Evolutionary conservation across 2,888 invertebrate genomes (phyloP), one percentile per base, ranked within the genome.

Genomic region (Macaria notata): DNA sequence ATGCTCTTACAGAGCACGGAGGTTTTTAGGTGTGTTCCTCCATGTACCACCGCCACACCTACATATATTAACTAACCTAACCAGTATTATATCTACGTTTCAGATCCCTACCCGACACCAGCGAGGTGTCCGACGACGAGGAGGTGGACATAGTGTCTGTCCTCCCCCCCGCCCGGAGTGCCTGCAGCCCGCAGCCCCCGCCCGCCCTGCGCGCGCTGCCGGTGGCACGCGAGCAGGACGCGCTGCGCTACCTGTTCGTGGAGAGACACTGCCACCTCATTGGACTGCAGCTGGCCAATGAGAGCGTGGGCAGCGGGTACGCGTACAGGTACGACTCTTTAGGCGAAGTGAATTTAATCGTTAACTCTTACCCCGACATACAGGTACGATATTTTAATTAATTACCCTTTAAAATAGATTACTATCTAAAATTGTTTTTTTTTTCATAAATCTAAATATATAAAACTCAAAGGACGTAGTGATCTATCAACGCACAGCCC

Each of bases 251-350:
- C 63, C 5, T 86, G 68, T 92, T 69, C 56, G 63, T 92, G 4
- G 91, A 92, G 69, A 73, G 68, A 38, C 79, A 75, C 42, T 90
- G 90, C 56, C 78, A 81, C 0, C 85, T 88, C 48, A 79, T 91
- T 0, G 92, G 92, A 0, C 63, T 92, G 0, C 86, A 89, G 60
- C 61, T 92, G 62, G 66, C 84, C 59, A 90, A 90, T 62, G 90
- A 92, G 30, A 82, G 88, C 58, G 75, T 92, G 1, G 92, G 91
- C 0, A 74, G 75, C 31, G 90, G 90, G 3, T 87, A 77, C 46
- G 80, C 79, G 30, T 87, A 88, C 56, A 90, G 92, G 92, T 90
- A 42, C 46, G n/a, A 39, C 49, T 1, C 4, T n/a, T n/a, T 49
- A 3, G 9, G 38, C 8, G 5, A 38, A 7, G 38, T 38, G 5